These are phyloP conservation scores for Thalassoma bifasciatum DNA, from an alignment of 2,113 vertebrate genomes.

Conservation along the genomic window DNA sequence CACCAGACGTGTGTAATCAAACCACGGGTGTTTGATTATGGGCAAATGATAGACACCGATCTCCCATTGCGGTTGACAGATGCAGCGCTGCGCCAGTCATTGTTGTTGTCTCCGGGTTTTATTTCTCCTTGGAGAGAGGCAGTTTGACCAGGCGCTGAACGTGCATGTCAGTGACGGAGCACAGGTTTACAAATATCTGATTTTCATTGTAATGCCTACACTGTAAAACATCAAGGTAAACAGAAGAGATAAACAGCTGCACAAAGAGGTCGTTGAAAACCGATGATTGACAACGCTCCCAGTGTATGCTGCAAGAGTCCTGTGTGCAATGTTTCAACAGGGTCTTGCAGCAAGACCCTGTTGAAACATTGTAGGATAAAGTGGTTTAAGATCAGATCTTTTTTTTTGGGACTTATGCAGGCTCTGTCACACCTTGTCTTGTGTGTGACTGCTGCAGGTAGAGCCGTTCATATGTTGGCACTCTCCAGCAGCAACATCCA, in stretches of 20 bases:
- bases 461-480: conserved; percentile 3
- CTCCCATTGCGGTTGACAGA: conserved; percentile 49
- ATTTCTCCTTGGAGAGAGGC: conserved; percentile 55
- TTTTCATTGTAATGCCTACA: neutral
- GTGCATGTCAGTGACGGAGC: conserved; percentile 5
- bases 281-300: neutral
- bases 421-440: conserved; percentile 44
- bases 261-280: conserved; percentile 3
- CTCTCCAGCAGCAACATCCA: neutral
- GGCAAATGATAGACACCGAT: conserved; percentile 37
- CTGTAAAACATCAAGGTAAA: neutral
- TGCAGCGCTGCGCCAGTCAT: conserved; percentile 70
- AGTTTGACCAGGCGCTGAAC: conserved; percentile 19
- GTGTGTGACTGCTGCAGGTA: conserved; percentile 54
- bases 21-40: conserved; percentile 11
- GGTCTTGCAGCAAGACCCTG: conserved; percentile 15
- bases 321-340: too few relatives aligned
- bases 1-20: conserved; percentile 17
- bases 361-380: conserved; percentile 22
- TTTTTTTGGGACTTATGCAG: conserved; percentile 35
- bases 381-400: conserved; percentile 60
- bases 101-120: conserved; percentile 39
- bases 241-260: neutral
- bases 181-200: neutral
- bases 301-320: neutral